These are phyloP conservation scores for Andrena dorsata DNA, from an alignment of 2,888 invertebrate genomes.

Conservation along the genomic window DNA sequence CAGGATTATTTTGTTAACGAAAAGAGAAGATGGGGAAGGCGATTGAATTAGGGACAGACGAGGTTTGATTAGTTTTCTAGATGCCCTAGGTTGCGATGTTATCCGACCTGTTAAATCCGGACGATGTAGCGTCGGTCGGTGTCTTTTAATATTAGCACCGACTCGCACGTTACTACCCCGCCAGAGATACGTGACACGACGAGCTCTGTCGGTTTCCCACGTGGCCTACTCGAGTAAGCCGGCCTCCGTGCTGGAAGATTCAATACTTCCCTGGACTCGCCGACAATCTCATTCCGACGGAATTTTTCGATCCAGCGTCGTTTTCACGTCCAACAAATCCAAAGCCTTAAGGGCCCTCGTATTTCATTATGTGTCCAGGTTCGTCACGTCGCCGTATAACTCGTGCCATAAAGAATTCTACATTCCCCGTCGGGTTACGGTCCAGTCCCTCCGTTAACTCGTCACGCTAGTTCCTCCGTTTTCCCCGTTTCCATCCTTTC, in stretches of 20 bases:
- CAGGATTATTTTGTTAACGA: not conserved
- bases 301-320: conserved; percentile 16
- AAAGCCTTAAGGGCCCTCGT: not conserved
- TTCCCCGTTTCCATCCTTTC: no score
- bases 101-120: conserved; percentile 19
- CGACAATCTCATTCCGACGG: conserved; percentile 13
- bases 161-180: conserved; percentile 35
- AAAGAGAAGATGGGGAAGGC: not conserved
- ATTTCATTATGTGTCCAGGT: conserved; percentile 14
- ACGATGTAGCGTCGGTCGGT: conserved; percentile 17
- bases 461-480: not conserved
- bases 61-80: not conserved
- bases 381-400: conserved; percentile 12
- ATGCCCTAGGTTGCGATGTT: not conserved
- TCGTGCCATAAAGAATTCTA: not conserved
- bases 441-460: not conserved
- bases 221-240: conserved; percentile 48
- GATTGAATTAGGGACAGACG: conserved; percentile 2
- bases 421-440: not conserved
- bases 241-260: conserved; percentile 23
- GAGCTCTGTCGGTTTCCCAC: conserved; percentile 44
- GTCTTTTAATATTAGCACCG: conserved; percentile 46
- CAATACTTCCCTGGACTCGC: conserved; percentile 33
- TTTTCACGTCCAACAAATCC: conserved; percentile 18
- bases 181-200: conserved; percentile 38